phyloP scores from a whole-genome alignment of 2,113 vertebrate genomes.

The Pterophyllum scalare region DNA sequence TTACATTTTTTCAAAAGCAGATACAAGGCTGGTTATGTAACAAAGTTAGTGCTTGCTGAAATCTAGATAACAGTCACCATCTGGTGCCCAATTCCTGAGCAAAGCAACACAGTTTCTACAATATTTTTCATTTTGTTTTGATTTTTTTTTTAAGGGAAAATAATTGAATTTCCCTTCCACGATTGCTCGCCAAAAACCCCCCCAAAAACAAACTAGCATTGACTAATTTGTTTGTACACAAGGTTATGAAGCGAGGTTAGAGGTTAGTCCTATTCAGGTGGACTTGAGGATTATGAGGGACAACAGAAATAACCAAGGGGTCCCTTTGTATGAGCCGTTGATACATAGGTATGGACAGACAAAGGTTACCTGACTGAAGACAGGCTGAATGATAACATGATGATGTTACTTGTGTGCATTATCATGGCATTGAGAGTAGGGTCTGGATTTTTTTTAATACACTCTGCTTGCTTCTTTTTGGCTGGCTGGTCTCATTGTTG shows the following conservation, averaged over 20 bases:
- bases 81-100: background rate
- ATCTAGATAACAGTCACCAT: background rate
- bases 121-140: too few species aligned
- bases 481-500: slow-evolving; percentile 27
- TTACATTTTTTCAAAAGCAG: background rate
- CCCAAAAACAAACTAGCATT: too few species aligned
- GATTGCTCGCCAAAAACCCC: background rate
- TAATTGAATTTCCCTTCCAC: background rate
- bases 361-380: slow-evolving; percentile 17
- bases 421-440: slow-evolving; percentile 34
- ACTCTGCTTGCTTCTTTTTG: slow-evolving; percentile 26
- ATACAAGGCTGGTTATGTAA: background rate
- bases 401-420: slow-evolving; percentile 19
- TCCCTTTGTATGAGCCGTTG: background rate
- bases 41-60: background rate
- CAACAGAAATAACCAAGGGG: background rate
- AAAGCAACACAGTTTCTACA: background rate
- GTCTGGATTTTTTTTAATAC: slow-evolving; percentile 38
- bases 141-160: background rate
- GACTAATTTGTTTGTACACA: background rate
- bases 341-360: slow-evolving; percentile 24
- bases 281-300: background rate
- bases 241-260: background rate
- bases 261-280: background rate
- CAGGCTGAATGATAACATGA: slow-evolving; percentile 49